phyloP scores from a whole-genome alignment of 2,888 invertebrate species.

The Tuberolachnus salignus region DNA sequence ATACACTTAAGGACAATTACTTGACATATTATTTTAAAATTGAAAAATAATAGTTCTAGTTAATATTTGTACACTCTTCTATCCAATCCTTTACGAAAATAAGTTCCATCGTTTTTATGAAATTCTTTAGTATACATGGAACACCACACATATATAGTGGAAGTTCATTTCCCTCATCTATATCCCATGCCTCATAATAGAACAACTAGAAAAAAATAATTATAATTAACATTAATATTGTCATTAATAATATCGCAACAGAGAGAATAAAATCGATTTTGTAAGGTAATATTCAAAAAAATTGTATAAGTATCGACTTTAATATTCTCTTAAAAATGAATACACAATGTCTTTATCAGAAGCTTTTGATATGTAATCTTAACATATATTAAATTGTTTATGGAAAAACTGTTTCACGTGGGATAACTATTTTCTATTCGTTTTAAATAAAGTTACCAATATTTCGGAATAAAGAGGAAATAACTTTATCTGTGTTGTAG shows the following conservation, averaged over 20 bases:
- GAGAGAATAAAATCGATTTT: too few relatives aligned
- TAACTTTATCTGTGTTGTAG: too few relatives aligned
- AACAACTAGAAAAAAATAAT: conserved; percentile 6
- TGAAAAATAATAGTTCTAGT: neutral
- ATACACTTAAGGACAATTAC: neutral
- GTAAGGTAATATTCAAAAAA: too few relatives aligned
- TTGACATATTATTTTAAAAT: neutral
- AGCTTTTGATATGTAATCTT: too few relatives aligned
- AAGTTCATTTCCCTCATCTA: conserved; percentile 28
- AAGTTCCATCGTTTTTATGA: neutral
- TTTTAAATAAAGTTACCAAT: too few relatives aligned
- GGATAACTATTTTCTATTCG: too few relatives aligned
- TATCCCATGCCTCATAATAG: conserved; percentile 28
- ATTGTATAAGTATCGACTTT: too few relatives aligned
- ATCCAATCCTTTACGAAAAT: neutral
- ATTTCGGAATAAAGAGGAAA: too few relatives aligned
- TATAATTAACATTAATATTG: neutral
- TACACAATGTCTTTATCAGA: too few relatives aligned
- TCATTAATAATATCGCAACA: neutral
- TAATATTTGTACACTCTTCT: conserved; percentile 17
- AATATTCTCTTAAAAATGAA: too few relatives aligned
- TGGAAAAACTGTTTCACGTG: too few relatives aligned
- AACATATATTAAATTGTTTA: too few relatives aligned
- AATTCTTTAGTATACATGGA: conserved; percentile 35
- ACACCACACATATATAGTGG: neutral